These are phyloP conservation scores for Motacilla alba DNA, from an alignment of 2,113 vertebrate genomes.

Conservation along the genomic window DNA sequence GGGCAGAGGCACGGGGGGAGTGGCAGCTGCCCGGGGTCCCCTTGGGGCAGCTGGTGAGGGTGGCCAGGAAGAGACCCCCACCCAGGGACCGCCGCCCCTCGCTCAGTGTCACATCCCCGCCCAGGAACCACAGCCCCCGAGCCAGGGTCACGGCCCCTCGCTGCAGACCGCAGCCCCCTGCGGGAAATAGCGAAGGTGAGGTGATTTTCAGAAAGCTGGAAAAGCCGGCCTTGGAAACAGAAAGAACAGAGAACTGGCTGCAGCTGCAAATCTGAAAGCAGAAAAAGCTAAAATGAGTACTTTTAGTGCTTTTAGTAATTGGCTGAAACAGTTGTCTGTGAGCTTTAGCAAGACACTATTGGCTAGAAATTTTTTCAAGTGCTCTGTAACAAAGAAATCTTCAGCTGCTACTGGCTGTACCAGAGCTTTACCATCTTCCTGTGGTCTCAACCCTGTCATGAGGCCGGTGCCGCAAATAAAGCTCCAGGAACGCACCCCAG, in stretches of 20 bases:
- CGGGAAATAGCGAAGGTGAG: not conserved
- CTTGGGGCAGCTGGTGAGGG: not conserved
- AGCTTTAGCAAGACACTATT: not conserved
- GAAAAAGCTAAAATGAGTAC: not conserved
- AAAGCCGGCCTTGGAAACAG: not conserved
- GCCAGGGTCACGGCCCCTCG: not conserved
- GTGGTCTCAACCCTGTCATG: not conserved
- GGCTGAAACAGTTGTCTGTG: not conserved
- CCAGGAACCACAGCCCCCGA: not conserved
- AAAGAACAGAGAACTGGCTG: not conserved
- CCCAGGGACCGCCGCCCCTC: not conserved
- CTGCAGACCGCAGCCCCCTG: not conserved
- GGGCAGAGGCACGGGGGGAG: not conserved
- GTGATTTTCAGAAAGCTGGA: not conserved
- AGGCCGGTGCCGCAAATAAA: not conserved
- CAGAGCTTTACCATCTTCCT: not conserved
- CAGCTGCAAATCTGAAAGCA: not conserved
- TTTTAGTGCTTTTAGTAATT: not conserved
- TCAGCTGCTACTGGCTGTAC: not conserved
- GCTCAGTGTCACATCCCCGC: not conserved
- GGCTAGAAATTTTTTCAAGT: not conserved
- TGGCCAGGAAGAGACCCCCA: not conserved
- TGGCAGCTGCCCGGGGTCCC: not conserved
- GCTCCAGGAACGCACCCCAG: not conserved
- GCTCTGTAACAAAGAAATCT: not conserved